phyloP scores from a whole-genome alignment of 2,113 vertebrate species.

The Dipodomys spectabilis region DNA sequence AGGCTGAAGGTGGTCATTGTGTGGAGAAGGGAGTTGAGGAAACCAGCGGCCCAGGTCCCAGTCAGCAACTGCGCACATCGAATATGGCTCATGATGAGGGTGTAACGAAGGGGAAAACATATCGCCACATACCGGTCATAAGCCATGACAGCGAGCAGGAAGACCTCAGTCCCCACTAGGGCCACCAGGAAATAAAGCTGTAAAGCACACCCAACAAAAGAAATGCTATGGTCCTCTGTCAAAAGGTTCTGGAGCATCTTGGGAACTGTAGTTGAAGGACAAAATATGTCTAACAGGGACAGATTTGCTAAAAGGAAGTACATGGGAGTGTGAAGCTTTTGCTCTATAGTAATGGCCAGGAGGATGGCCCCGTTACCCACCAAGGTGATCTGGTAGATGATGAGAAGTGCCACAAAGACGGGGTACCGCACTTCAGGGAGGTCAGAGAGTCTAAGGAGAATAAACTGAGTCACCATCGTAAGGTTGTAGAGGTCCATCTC shows the following conservation, averaged over 20 bases:
- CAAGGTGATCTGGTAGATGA: slow-evolving; percentile 77
- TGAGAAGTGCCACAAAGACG: slow-evolving; percentile 40
- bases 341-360: slow-evolving; percentile 64
- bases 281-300: slow-evolving; percentile 62
- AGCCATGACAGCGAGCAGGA: slow-evolving; percentile 70
- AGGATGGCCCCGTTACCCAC: slow-evolving; percentile 79
- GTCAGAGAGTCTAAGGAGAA: slow-evolving; percentile 52
- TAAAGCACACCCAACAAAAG: slow-evolving; percentile 46
- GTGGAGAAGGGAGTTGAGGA: slow-evolving; percentile 53
- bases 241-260: slow-evolving; percentile 62
- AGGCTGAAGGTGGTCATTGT: not conserved
- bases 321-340: slow-evolving; percentile 54
- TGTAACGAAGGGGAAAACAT: slow-evolving; percentile 55
- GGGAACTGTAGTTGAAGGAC: slow-evolving; percentile 34
- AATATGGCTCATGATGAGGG: slow-evolving; percentile 39
- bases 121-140: slow-evolving; percentile 72
- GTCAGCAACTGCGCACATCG: not conserved
- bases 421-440: not conserved
- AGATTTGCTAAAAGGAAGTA: slow-evolving; percentile 64
- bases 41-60: slow-evolving; percentile 37
- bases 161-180: not conserved
- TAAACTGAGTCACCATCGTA: not conserved
- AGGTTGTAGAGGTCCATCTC: not conserved
- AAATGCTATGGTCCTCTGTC: slow-evolving; percentile 47
- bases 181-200: slow-evolving; percentile 64